phyloP scores from a whole-genome alignment of 2,797 vertebrate species.

The Pogoniulus pusillus region DNA sequence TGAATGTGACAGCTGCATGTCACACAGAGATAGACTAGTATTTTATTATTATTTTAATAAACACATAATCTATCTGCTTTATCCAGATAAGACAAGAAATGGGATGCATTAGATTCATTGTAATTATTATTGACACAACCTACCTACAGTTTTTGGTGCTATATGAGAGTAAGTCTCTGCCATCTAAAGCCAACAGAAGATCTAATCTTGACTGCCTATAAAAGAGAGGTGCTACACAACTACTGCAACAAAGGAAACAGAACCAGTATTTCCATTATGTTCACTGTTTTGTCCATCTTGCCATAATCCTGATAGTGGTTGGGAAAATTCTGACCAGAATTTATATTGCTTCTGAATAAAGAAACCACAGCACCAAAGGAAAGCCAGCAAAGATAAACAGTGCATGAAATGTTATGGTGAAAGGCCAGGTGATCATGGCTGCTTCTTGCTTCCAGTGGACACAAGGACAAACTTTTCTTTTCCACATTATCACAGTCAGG shows the following conservation, averaged over 20 bases:
- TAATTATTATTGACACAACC: conserved; percentile 62
- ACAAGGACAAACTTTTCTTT: neutral
- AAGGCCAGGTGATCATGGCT: neutral
- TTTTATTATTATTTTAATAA: conserved; percentile 75
- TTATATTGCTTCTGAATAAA: neutral
- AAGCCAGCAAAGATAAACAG: neutral
- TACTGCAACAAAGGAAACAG: conserved; percentile 3
- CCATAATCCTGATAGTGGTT: neutral
- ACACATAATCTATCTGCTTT: conserved; percentile 64
- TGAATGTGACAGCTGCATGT: neutral
- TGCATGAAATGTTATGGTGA: neutral
- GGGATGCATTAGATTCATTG: conserved; percentile 27
- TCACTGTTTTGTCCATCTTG: neutral
- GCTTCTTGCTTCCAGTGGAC: neutral
- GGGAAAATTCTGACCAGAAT: neutral
- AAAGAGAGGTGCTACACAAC: neutral
- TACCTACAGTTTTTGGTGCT: conserved; percentile 37
- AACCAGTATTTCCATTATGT: neutral
- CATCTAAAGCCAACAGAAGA: neutral
- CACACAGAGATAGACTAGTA: conserved; percentile 35
- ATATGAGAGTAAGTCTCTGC: conserved; percentile 44
- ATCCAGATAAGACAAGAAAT: conserved; percentile 43
- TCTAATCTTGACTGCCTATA: neutral
- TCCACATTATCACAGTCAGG: neutral
- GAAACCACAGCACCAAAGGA: neutral